Percentiles rank a stretch among this genome's conserved stretches.
Conservation (phyloP, 2,888 invertebrate genomes). For the Cantharis lateralis region DNA sequence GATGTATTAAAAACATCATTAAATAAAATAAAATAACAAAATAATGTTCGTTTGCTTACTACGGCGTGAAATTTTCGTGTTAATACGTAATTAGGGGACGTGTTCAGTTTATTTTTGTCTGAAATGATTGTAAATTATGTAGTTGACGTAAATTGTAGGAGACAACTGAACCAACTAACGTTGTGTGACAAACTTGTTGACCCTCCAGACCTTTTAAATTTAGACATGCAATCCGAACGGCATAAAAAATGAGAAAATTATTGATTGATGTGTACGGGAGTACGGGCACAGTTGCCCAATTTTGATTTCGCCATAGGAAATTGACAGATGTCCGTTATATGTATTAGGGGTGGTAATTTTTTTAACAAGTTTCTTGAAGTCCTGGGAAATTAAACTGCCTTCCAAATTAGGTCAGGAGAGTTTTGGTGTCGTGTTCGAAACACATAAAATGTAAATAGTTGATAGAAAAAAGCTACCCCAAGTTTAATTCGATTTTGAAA, state of each 20-base stretch:
- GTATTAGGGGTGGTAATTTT: neutral
- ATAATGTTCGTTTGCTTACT: neutral
- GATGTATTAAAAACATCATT: neutral
- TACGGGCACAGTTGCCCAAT: neutral
- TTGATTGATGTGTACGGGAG: neutral
- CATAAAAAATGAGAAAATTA: neutral
- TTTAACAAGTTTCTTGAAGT: neutral
- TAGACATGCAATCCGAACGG: neutral
- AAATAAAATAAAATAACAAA: neutral
- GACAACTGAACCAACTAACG: neutral
- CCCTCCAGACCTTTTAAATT: neutral
- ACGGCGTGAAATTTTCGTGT: neutral
- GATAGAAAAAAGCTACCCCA: neutral
- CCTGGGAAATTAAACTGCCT: neutral
- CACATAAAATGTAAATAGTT: neutral
- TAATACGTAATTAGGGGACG: neutral
- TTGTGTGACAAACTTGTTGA: neutral
- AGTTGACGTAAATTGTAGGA: slow-evolving; percentile 3
- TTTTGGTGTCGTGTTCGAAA: neutral
- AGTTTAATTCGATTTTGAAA: neutral
- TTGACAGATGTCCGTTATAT: neutral
- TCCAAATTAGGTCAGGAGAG: neutral
- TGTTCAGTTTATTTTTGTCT: neutral
- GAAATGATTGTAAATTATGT: neutral
- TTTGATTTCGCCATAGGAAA: neutral